Evolutionary conservation across 2,888 invertebrate species (phyloP).

Genomic region (Tolmerus cingulatus): DNA sequence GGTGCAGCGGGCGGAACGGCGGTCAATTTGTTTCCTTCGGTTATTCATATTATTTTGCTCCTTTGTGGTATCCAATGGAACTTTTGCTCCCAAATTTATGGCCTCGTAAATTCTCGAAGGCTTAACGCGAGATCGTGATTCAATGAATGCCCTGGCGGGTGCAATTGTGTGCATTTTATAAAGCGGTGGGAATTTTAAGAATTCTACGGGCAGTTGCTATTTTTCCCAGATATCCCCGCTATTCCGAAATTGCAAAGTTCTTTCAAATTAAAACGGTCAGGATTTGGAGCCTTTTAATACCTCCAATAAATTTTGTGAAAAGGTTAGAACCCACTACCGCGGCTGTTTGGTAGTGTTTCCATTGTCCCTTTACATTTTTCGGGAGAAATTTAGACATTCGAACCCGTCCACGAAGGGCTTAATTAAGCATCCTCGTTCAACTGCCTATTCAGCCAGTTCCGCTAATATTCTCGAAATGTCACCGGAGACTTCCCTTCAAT

Average conservation of each 20-base stretch:
- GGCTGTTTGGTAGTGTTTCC: neutral
- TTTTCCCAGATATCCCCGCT: neutral
- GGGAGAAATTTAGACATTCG: neutral
- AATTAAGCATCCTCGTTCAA: neutral
- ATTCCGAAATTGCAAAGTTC: neutral
- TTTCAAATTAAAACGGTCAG: neutral
- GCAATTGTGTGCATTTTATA: conserved; percentile 2
- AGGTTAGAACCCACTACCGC: neutral
- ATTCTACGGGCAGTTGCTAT: neutral
- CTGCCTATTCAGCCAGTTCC: conserved; percentile 1
- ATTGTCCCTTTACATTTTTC: neutral
- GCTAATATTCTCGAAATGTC: conserved; percentile 6
- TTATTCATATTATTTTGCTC: neutral
- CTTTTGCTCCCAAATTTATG: conserved; percentile 1
- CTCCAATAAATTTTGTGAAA: neutral
- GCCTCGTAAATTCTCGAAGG: neutral
- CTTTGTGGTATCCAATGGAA: neutral
- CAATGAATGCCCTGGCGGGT: neutral
- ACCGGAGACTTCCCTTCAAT: neutral
- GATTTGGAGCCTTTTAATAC: neutral
- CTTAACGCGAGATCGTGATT: neutral
- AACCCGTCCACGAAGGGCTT: neutral
- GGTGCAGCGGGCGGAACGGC: neutral
- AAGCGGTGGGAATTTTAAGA: neutral
- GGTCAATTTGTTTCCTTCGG: conserved; percentile 12